Base-by-base conservation (phyloP, 2,113 vertebrate species). In the Rhegmatorhina hoffmannsi region DNA sequence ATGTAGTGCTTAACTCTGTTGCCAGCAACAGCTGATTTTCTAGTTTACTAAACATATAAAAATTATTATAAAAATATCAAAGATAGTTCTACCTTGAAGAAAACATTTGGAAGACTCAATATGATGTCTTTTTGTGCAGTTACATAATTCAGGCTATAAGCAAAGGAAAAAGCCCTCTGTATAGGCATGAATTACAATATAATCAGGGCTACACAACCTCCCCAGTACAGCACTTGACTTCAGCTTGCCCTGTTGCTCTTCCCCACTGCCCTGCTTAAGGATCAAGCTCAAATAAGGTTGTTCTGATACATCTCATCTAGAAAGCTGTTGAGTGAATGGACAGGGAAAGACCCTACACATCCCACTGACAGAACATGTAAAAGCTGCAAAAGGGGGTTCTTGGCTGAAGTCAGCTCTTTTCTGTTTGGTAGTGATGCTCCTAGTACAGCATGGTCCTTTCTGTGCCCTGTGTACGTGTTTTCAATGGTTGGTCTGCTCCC, bases 401-500 rank as follows among this genome's bases (percentile, higher is more conserved):
- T 0, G 0, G 75, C 38, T 78, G 50, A 90, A 90, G 43, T 72
- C 75, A 79, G 58, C 66, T 87, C 91, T 69, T 86, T 89, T 47
- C 50, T 4, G 2, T 77, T 87, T 92, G 59, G 26, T 74, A 28
- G 29, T 86, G 46, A 33, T 79, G 47, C 56, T 93, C 33, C 56
- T 28, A 43, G 67, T 4, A 21, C 90, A 92, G 78, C 52, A 74
- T 50, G 47, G 67, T 62, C 60, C 55, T 70, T 66, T 66, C 38
- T 79, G 62, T 43, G 78, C 89, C 84, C 70, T 38, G 36, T 40
- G 63, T 86, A 81, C 25, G 8, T 67, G 89, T 86, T 87, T 87
- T 91, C 80, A 91, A 68, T 64, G 89, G 89, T 24, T 53, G 86
- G 47, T 90, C 67, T 74, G 72, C 90, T 92, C 89, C 74, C 68